Evolutionary conservation across 2,113 vertebrate genomes (phyloP), one percentile per base, ranked within the genome.

Genomic region (Sturnira hondurensis): DNA sequence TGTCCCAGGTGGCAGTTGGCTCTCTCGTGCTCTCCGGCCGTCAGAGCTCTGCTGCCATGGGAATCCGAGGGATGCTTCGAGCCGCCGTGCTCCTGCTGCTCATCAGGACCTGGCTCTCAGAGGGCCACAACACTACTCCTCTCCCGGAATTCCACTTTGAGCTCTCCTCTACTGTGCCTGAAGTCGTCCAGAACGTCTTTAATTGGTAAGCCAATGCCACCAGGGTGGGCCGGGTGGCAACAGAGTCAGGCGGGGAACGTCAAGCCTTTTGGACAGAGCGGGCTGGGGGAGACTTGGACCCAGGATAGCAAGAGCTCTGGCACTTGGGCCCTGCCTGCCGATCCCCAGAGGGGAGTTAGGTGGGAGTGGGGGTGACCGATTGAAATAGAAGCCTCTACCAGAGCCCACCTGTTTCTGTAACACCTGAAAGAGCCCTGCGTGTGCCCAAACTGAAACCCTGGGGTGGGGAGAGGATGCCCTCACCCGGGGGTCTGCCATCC

Each of bases 21-120:
- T 15, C 38, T 28, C 52, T 47, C 20, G 36, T 5, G 31, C 86
- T 98, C 98, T 98, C 96, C 97, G 4, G 67, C 96, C 97, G 98
- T 95, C 97, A 10, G 28, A 67, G 43, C 15, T 11, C 52, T 38
- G 38, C 71, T 41, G 85, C 76, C 94, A 97, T 97, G 97, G 52
- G 87, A 52, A 78, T 96, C 82, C 73, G 97, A 73, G 97, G 91
- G 93, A 91, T 92, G 82, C 95, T 94, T 86, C 76, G 97, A 0
- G 77, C 96, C 56, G 93, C 88, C 3, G 73, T 81, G 84, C 80
- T 97, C 92, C 82, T 97, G 54, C 86, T 97, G 43, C 92, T 97
- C 84, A 92, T 97, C 84, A 80, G 90, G 67, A 96, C 92, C 52
- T 97, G 97, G 97, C 95, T 97, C 1, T 92, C 95, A 0, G 96